Evolutionary conservation across 2,797 vertebrate species (phyloP).

Genomic region (Gobionotothen gibberifrons): DNA sequence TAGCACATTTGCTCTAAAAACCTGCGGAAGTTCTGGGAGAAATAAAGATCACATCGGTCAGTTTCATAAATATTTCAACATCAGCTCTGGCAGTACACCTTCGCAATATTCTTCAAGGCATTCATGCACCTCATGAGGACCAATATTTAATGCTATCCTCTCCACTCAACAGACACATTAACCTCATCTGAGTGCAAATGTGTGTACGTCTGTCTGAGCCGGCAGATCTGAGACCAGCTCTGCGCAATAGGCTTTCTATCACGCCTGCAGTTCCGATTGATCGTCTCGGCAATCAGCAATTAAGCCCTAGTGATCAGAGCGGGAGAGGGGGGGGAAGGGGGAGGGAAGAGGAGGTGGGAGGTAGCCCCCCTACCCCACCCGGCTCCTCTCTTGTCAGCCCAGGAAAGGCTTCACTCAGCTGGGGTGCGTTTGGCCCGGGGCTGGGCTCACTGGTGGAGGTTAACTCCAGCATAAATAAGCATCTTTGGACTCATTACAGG

Average conservation of each 20-base stretch:
- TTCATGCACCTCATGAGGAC: constrained; percentile 53
- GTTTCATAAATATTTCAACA: constrained; percentile 67
- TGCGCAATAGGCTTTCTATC: constrained; percentile 72
- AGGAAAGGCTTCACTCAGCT: constrained; percentile 83
- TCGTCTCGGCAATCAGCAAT: constrained; percentile 85
- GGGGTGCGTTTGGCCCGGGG: constrained; percentile 86
- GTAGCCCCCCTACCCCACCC: constrained; percentile 29
- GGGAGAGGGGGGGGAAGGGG: constrained; percentile 51
- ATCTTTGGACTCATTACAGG: constrained; percentile 89
- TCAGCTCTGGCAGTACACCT: constrained; percentile 28
- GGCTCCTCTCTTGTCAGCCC: constrained; percentile 75
- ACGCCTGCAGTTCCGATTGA: constrained; percentile 82
- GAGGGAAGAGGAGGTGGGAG: constrained; percentile 55
- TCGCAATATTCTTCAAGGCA: constrained; percentile 51
- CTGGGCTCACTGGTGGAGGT: constrained; percentile 88
- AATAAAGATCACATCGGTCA: constrained; percentile 65
- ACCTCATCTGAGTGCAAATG: constrained; percentile 62
- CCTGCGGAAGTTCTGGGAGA: constrained; percentile 46
- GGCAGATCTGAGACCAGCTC: constrained; percentile 57
- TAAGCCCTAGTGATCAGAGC: constrained; percentile 85
- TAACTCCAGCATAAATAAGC: constrained; percentile 90
- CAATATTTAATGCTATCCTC: constrained; percentile 69
- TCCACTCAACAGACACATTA: constrained; percentile 61
- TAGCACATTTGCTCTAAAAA: constrained; percentile 27
- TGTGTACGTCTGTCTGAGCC: constrained; percentile 51